A percentile compares a stretch with the other conserved stretches of the same genome.
phyloP scores from a whole-genome alignment of 2,113 vertebrate genomes.

The Melanerpes aurifrons region DNA sequence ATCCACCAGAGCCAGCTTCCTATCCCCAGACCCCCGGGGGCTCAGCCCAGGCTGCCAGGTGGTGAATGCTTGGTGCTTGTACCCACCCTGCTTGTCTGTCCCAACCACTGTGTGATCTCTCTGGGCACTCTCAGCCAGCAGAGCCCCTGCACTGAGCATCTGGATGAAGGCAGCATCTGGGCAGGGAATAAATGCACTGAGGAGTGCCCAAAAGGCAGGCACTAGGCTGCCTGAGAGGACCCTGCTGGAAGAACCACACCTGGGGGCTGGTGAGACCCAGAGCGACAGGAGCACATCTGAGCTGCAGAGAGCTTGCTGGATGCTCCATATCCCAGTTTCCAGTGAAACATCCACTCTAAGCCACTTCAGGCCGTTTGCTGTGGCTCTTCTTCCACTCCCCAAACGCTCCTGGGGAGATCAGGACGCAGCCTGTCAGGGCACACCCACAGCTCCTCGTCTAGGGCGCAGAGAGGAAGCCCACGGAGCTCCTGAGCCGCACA shows the following conservation, averaged over 20 bases:
- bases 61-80: neutral
- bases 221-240: neutral
- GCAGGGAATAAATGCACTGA: neutral
- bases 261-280: fast-evolving
- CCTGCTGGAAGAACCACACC: neutral
- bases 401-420: neutral
- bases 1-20: neutral
- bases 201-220: neutral
- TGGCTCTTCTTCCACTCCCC: neutral
- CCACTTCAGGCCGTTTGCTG: neutral
- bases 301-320: neutral
- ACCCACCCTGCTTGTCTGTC: neutral
- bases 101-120: neutral
- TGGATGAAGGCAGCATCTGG: neutral
- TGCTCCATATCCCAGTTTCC: neutral
- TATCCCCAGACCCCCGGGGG: fast-evolving
- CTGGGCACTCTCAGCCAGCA: fast-evolving
- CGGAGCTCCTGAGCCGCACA: neutral
- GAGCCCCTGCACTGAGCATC: neutral
- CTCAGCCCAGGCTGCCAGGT: neutral
- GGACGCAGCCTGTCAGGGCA: neutral
- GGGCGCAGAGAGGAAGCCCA: neutral
- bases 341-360: neutral
- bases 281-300: fast-evolving
- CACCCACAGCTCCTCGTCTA: too few species aligned